Evolutionary conservation across 2,797 vertebrate species (phyloP).

Genomic region (Eulemur coronatus): DNA sequence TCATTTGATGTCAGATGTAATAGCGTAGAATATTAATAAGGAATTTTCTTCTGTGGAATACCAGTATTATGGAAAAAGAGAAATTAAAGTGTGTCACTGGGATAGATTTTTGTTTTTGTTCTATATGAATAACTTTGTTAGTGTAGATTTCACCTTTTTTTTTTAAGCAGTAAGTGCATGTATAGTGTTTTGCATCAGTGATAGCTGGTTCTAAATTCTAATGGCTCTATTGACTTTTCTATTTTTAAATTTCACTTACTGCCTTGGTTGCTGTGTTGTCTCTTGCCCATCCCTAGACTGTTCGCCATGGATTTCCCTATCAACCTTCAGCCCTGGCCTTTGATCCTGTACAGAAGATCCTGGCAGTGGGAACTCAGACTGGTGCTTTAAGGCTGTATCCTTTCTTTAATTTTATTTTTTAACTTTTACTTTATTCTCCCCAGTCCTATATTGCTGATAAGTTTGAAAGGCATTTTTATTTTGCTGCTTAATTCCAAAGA

Average conservation of each 20-base stretch:
- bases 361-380: constrained; percentile 96
- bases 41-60: background rate
- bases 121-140: background rate
- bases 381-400: constrained; percentile 99
- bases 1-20: background rate
- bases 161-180: background rate
- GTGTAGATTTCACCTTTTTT: background rate
- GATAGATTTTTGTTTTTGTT: background rate
- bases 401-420: constrained; percentile 82
- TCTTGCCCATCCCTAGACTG: constrained; percentile 88
- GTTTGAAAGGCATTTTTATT: background rate
- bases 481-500: constrained; percentile 8
- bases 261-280: constrained; percentile 73
- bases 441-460: background rate
- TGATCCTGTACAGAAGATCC: constrained; percentile 99
- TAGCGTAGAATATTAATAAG: background rate
- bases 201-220: constrained; percentile 48
- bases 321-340: constrained; percentile 98
- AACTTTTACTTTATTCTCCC: background rate
- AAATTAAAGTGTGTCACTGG: background rate
- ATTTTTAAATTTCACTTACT: constrained; percentile 73
- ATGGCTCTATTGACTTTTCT: constrained; percentile 69
- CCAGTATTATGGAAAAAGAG: background rate
- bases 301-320: constrained; percentile 98
- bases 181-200: background rate